Percentiles rank a stretch among this genome's conserved stretches.
These are phyloP conservation scores for Anoplophora glabripennis DNA, from an alignment of 1,140 invertebrate genomes.

Conservation along the genomic window DNA sequence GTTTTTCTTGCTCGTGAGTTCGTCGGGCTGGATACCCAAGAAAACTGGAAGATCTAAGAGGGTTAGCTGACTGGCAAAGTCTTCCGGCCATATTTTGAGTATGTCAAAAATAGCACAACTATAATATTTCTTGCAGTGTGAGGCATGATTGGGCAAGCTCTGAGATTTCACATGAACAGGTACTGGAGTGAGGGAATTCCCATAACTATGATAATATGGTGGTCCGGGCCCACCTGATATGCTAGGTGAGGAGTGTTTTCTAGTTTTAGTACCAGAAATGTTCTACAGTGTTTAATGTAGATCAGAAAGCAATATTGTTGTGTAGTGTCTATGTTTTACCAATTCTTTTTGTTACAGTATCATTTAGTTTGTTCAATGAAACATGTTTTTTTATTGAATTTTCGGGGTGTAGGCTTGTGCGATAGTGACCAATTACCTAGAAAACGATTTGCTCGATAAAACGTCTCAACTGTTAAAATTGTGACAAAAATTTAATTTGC, in stretches of 20 bases:
- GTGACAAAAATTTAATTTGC: no score
- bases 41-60: conserved; percentile 85
- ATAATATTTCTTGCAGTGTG: conserved; percentile 50
- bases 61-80: conserved; percentile 84
- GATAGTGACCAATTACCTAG: no score
- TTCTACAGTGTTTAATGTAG: no score
- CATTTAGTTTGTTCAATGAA: no score
- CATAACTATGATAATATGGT: conserved; percentile 38
- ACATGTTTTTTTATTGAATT: no score
- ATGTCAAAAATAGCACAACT: conserved; percentile 60
- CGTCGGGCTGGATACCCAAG: conserved; percentile 79
- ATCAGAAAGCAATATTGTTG: no score
- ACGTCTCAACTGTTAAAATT: no score
- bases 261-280: neutral
- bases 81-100: conserved; percentile 61
- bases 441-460: no score
- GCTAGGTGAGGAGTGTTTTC: conserved; percentile 34
- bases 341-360: no score
- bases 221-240: conserved; percentile 41
- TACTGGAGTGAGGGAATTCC: conserved; percentile 29
- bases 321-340: no score
- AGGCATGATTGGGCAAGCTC: conserved; percentile 58
- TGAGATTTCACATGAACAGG: conserved; percentile 55
- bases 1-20: conserved; percentile 84
- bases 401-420: no score